Base-by-base conservation (phyloP, 2,113 vertebrate genomes). In the Hydropotes inermis region DNA sequence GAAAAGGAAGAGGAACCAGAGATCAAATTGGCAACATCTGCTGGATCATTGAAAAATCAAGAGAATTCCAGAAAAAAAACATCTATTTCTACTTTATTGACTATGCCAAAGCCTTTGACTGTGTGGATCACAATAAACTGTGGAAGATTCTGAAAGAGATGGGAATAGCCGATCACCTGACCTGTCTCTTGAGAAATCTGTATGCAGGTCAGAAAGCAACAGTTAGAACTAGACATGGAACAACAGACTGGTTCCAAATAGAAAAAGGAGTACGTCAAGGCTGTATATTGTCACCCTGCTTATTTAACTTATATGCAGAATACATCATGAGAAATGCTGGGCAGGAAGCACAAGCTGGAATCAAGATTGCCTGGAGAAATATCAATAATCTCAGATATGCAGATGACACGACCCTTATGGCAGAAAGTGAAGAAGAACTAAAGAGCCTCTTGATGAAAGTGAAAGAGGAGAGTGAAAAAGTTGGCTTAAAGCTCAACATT, bases 1-100 rank as follows among this genome's bases (percentile, higher is more conserved):
- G 33, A 67, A 21, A n/a, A 67, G 33, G 64, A 8, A 67, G 64
- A n/a, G 16, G 33, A n/a, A 67, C 61, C 61, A 67, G 33, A 36
- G 33, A 10, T n/a, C 64, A 67, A 67, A 19, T 5, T 19, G 33
- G 7, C 2, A 67, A 67, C 33, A 19, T 67, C 64, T 0, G 1
- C 16, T n/a, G 33, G 33, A 67, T 67, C 64, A 67, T 8, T 0
- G 16, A n/a, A n/a, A 10, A 67, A 67, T 50, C 47, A 50, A 50
- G 12, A 67, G 33, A 67, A 8, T n/a, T 67, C 64, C 64, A n/a
- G 64, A n/a, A 67, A 67, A 67, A n/a, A 13, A 47, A 11, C 1
- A 67, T 67, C 64, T 2, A n/a, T 67, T n/a, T 67, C 33, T 67
- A 33, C 16, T 19, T 67, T 64, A 64, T n/a, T 64, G 61, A 64